Conservation (phyloP, 2,113 vertebrate species). For the Artemisiospiza belli region DNA sequence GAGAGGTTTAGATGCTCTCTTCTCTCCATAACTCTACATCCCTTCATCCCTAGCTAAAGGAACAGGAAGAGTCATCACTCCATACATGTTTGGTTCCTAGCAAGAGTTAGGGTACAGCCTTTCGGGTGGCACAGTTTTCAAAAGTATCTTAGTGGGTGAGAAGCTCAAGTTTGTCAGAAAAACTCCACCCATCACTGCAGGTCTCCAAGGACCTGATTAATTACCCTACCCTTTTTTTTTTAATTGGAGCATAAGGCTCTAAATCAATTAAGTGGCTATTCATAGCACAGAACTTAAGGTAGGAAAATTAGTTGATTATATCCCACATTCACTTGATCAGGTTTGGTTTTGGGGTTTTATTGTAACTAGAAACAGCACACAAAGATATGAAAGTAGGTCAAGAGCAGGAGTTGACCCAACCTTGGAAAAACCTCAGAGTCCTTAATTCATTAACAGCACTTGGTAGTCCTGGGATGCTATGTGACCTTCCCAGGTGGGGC, state of each 20-base stretch:
- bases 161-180: background rate
- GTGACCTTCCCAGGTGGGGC: background rate
- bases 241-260: background rate
- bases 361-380: background rate
- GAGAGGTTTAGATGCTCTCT: background rate
- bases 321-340: background rate
- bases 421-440: background rate
- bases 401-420: background rate
- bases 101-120: background rate
- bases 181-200: background rate
- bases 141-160: background rate
- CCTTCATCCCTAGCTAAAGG: background rate
- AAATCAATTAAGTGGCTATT: background rate
- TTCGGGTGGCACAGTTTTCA: background rate
- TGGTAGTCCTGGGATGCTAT: background rate
- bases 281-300: background rate
- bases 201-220: background rate
- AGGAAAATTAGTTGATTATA: background rate
- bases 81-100: fast-evolving
- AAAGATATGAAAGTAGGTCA: background rate
- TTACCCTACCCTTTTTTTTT: fast-evolving
- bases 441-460: background rate
- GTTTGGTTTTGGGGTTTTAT: background rate
- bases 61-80: background rate
- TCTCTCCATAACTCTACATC: background rate